Percentiles rank a stretch among this genome's conserved stretches.
These are phyloP conservation scores for Zalophus californianus DNA, from an alignment of 2,797 vertebrate species.

Conservation along the genomic window DNA sequence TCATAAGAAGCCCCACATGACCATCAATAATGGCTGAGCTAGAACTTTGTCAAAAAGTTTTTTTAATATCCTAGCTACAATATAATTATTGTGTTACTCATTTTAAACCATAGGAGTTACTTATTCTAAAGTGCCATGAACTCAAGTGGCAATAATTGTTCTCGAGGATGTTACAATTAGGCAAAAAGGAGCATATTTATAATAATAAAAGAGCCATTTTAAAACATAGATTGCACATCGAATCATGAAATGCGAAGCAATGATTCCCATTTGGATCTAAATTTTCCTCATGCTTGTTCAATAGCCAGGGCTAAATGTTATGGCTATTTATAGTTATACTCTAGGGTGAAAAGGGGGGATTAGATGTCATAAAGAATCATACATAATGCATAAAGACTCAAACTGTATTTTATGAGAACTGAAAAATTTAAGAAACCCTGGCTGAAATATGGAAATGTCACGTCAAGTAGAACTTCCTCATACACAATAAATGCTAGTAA, in stretches of 20 bases:
- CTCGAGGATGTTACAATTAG: constrained; percentile 76
- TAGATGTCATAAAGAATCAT: constrained; percentile 79
- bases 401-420: constrained; percentile 70
- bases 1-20: constrained; percentile 21
- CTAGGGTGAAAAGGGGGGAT: constrained; percentile 70
- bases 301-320: constrained; percentile 78
- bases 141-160: constrained; percentile 68
- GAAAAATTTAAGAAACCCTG: constrained; percentile 78
- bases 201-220: constrained; percentile 75
- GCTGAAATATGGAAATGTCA: constrained; percentile 72
- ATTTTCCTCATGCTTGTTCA: constrained; percentile 77
- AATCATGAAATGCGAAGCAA: constrained; percentile 77
- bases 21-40: background rate
- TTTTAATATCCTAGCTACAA: background rate
- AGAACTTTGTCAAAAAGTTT: constrained; percentile 58
- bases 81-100: constrained; percentile 68
- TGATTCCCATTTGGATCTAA: constrained; percentile 77
- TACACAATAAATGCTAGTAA: background rate
- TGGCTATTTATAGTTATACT: constrained; percentile 77
- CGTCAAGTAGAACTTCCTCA: constrained; percentile 46
- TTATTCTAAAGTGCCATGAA: constrained; percentile 73
- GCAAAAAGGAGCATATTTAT: constrained; percentile 70
- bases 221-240: constrained; percentile 71
- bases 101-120: constrained; percentile 61
- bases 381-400: constrained; percentile 76